Percentiles rank a stretch among this genome's conserved stretches.
phyloP scores from a whole-genome alignment of 1,140 invertebrate genomes.

The Telenomus remus region DNA sequence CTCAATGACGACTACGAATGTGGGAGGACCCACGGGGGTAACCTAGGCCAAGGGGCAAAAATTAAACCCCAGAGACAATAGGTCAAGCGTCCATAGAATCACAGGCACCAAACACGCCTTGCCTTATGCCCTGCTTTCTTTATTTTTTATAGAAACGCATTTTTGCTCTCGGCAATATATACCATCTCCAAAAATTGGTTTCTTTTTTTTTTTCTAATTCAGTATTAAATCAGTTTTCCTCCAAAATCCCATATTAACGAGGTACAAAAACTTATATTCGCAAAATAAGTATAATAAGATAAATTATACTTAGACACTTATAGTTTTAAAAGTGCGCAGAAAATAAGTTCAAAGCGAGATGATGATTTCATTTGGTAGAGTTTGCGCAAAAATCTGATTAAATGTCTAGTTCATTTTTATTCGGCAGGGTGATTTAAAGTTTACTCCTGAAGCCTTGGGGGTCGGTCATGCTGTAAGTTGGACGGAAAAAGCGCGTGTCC shows the following conservation, averaged over 20 bases:
- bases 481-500: slow-evolving; percentile 43
- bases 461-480: slow-evolving; percentile 35
- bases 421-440: too few species aligned
- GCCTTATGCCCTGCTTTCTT: slow-evolving; percentile 61
- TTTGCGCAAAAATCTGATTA: too few species aligned
- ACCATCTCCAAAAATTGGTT: neutral
- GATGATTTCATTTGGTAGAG: too few species aligned
- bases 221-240: too few species aligned
- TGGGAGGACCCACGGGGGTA: slow-evolving; percentile 64
- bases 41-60: slow-evolving; percentile 63
- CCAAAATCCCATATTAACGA: too few species aligned
- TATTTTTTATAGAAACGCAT: slow-evolving; percentile 11
- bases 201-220: slow-evolving; percentile 1
- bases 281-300: too few species aligned
- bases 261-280: too few species aligned
- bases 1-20: slow-evolving; percentile 66
- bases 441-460: slow-evolving; percentile 3
- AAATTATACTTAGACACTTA: too few species aligned
- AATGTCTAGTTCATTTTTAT: too few species aligned
- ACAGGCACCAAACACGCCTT: slow-evolving; percentile 72
- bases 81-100: slow-evolving; percentile 75
- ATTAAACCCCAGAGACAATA: slow-evolving; percentile 75
- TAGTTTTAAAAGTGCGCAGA: too few species aligned
- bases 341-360: too few species aligned
- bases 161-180: neutral